These are phyloP conservation scores for Petrosia ficiformis DNA, from an alignment of 37 sponge, comb jelly and placozoan species.

Conservation along the genomic window DNA sequence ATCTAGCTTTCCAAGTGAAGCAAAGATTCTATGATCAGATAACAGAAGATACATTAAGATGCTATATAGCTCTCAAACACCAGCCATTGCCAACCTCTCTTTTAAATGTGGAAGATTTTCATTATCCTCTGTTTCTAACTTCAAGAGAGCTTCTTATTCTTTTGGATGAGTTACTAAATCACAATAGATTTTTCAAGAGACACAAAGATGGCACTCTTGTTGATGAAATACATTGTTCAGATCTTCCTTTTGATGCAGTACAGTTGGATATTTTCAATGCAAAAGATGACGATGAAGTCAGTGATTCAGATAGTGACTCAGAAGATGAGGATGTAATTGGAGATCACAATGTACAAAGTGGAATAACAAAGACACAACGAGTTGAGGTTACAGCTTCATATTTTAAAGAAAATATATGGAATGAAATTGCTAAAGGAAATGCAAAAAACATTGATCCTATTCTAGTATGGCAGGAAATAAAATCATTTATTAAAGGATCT, in stretches of 20 bases:
- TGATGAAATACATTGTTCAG: constrained; percentile 46
- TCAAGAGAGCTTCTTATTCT: constrained; percentile 66
- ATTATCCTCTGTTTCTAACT: constrained; percentile 76
- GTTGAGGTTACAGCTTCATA: constrained; percentile 33
- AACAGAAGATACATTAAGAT: background rate
- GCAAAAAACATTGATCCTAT: constrained; percentile 18
- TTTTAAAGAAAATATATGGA: constrained; percentile 52
- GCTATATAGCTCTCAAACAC: constrained; percentile 16
- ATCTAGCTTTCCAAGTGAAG: constrained; percentile 64
- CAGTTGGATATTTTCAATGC: constrained; percentile 34
- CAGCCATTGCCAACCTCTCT: constrained; percentile 26
- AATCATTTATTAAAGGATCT: constrained; percentile 84
- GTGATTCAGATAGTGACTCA: constrained; percentile 18
- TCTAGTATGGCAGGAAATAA: constrained; percentile 83
- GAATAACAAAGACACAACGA: background rate
- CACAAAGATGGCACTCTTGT: constrained; percentile 34
- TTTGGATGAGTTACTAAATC: constrained; percentile 64
- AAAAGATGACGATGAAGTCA: constrained; percentile 8
- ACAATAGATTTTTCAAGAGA: constrained; percentile 58
- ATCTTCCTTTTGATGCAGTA: constrained; percentile 26
- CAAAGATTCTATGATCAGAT: constrained; percentile 71
- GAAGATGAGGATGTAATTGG: constrained; percentile 10
- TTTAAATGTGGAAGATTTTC: constrained; percentile 16
- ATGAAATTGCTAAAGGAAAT: background rate
- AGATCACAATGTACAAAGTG: background rate